A percentile compares a stretch with the other conserved stretches of the same genome.
phyloP scores from a whole-genome alignment of 1,140 invertebrate species.

The Zaprionus davidi region DNA sequence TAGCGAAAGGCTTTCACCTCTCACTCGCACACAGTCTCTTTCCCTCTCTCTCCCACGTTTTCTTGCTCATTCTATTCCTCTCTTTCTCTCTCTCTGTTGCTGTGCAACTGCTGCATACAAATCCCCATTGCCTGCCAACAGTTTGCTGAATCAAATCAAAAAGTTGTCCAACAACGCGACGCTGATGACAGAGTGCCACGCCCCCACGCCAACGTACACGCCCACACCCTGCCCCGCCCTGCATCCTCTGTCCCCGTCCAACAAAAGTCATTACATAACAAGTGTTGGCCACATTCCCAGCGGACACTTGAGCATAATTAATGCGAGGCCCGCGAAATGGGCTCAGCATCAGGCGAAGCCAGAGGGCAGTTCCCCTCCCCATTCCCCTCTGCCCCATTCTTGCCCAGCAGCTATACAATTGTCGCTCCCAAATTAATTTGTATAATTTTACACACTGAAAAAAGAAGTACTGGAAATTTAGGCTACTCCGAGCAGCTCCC shows the following conservation, averaged over 20 bases:
- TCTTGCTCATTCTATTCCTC: background rate
- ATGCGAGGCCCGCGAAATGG: conserved; percentile 68
- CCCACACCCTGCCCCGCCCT: background rate
- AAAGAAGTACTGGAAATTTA: conserved; percentile 32
- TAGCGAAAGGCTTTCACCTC: conserved; percentile 39
- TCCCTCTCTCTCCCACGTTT: no score
- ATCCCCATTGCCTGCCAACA: conserved; percentile 26
- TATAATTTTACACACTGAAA: conserved; percentile 69
- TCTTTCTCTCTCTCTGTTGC: background rate
- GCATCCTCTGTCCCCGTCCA: background rate
- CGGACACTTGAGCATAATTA: conserved; percentile 82
- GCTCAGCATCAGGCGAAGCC: conserved; percentile 40
- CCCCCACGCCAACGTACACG: background rate
- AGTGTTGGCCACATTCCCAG: conserved; percentile 80
- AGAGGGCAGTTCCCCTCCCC: background rate
- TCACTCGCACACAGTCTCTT: background rate
- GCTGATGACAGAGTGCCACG: conserved; percentile 38
- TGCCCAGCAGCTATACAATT: conserved; percentile 57
- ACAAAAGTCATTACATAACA: conserved; percentile 81
- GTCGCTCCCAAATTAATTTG: conserved; percentile 81
- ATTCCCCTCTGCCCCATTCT: background rate
- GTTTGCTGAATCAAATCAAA: conserved; percentile 68
- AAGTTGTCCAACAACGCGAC: conserved; percentile 48
- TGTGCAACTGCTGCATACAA: conserved; percentile 17
- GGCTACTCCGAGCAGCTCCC: conserved; percentile 35